These are phyloP conservation scores for Hirtodrosophila histrioides DNA, from an alignment of 2,888 invertebrate genomes.

Conservation along the genomic window DNA sequence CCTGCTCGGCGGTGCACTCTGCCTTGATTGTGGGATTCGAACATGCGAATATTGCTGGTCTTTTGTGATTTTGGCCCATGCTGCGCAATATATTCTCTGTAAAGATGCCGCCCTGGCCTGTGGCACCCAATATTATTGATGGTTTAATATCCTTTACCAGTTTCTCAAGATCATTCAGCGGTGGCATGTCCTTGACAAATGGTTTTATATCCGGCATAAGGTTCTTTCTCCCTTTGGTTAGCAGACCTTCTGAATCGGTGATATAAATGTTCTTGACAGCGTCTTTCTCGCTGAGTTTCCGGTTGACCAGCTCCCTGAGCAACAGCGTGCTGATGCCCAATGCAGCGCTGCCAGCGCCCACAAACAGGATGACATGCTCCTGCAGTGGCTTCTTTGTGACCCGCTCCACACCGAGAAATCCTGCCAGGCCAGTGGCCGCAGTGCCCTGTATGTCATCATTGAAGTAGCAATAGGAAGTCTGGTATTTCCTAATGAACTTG, in stretches of 20 bases:
- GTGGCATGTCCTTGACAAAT: conserved; percentile 42
- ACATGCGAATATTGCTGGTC: conserved; percentile 60
- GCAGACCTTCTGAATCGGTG: conserved; percentile 36
- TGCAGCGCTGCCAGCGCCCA: conserved; percentile 62
- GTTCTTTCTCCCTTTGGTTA: conserved; percentile 21
- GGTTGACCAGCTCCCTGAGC: conserved; percentile 26
- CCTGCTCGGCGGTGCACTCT: conserved; percentile 68
- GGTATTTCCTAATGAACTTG: conserved; percentile 54
- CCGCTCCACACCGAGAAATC: conserved; percentile 47
- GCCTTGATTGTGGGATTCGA: conserved; percentile 68
- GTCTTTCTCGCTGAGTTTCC: conserved; percentile 11
- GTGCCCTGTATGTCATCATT: conserved; percentile 70
- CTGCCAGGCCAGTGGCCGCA: conserved; percentile 60
- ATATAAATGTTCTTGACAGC: conserved; percentile 50
- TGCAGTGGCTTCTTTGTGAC: conserved; percentile 45
- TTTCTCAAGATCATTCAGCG: conserved; percentile 2
- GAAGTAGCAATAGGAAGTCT: conserved; percentile 49
- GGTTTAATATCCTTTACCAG: conserved; percentile 56
- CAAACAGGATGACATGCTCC: conserved; percentile 56
- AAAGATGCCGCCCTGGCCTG: conserved; percentile 53
- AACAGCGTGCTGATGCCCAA: conserved; percentile 49
- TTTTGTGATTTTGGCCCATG: conserved; percentile 46
- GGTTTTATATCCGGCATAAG: not conserved
- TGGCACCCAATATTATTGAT: conserved; percentile 57
- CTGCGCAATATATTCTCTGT: conserved; percentile 43